A percentile compares a stretch with the other conserved stretches of the same genome.
phyloP scores from a whole-genome alignment of 2,888 invertebrate genomes.

The Ptilodon capucinus region DNA sequence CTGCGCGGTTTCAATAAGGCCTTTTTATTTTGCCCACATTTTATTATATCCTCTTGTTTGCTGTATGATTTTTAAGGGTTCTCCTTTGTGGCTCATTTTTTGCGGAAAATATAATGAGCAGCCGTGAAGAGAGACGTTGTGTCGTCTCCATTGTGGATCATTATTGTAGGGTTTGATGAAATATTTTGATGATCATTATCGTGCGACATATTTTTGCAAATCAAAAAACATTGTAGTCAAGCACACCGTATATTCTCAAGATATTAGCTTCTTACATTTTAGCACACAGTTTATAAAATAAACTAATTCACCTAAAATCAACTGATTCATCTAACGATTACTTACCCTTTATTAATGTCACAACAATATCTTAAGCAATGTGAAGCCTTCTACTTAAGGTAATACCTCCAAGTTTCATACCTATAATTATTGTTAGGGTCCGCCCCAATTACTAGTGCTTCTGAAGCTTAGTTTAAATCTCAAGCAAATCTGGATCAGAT shows the following conservation, averaged over 20 bases:
- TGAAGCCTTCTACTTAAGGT: background rate
- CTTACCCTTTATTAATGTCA: background rate
- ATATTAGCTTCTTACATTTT: too few species aligned
- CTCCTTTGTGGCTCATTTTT: background rate
- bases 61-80: background rate
- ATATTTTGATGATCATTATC: too few species aligned
- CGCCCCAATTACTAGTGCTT: background rate
- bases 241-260: too few species aligned
- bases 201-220: too few species aligned
- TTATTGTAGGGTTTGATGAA: too few species aligned
- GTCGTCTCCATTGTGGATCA: background rate
- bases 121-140: background rate
- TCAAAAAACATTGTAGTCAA: too few species aligned
- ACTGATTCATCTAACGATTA: background rate
- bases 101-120: background rate
- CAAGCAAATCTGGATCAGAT: background rate
- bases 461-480: background rate
- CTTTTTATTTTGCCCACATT: background rate
- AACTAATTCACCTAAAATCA: background rate
- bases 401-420: background rate
- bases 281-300: too few species aligned
- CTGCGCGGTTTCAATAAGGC: background rate
- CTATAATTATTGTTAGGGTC: background rate
- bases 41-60: background rate
- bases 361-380: background rate